These are phyloP conservation scores for Anastrepha obliqua DNA, from an alignment of 1,140 invertebrate genomes.

Conservation along the genomic window DNA sequence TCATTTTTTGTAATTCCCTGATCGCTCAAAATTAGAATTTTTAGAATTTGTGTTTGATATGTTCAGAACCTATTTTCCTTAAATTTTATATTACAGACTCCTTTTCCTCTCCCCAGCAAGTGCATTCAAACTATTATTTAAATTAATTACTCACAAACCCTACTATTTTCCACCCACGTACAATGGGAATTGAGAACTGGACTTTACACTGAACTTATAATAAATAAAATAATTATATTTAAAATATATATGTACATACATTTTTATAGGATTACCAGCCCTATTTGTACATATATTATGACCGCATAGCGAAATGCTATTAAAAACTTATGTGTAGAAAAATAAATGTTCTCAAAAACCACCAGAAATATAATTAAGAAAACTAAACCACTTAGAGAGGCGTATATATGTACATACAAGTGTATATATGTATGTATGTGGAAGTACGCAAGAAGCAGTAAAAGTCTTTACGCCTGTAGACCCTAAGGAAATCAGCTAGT, in stretches of 20 bases:
- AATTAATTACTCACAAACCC: not conserved
- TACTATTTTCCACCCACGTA: slow-evolving; percentile 16
- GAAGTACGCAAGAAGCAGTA: too few relatives aligned
- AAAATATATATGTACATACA: not conserved
- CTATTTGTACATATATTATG: not conserved
- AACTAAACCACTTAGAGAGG: not conserved
- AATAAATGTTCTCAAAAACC: not conserved
- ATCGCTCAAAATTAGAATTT: too few relatives aligned
- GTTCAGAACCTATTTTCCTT: too few relatives aligned
- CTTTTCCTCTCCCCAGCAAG: too few relatives aligned
- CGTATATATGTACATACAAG: not conserved
- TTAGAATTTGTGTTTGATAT: too few relatives aligned
- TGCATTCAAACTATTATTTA: too few relatives aligned
- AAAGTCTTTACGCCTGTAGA: too few relatives aligned
- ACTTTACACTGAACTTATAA: slow-evolving; percentile 26
- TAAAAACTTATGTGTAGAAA: not conserved
- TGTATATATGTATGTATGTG: not conserved
- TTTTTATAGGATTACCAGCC: not conserved
- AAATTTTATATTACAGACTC: too few relatives aligned
- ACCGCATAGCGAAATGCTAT: not conserved
- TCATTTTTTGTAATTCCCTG: too few relatives aligned
- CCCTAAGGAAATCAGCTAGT: too few relatives aligned
- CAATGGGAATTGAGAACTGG: slow-evolving; percentile 42
- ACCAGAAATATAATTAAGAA: not conserved
- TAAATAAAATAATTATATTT: not conserved